A percentile compares a stretch with the other conserved stretches of the same genome.
These are phyloP conservation scores for Electrophaes corylata DNA, from an alignment of 2,888 invertebrate genomes.

Conservation along the genomic window DNA sequence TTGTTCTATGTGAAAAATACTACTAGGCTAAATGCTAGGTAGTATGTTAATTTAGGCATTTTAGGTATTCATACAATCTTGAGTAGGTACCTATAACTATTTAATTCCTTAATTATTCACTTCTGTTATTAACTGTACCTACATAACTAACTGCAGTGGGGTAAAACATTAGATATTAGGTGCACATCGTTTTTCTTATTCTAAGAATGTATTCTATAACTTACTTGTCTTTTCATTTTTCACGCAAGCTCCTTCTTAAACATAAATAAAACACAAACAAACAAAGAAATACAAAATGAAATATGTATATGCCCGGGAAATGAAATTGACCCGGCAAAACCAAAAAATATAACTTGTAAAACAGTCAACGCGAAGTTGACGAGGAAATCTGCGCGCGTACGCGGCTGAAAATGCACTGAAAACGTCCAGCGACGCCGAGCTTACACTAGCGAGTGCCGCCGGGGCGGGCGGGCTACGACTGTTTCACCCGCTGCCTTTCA, in stretches of 20 bases:
- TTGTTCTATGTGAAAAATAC: no score
- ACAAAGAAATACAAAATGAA: not conserved
- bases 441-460: slow-evolving; percentile 8
- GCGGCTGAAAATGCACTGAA: slow-evolving; percentile 34
- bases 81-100: no score
- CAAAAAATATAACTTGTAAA: slow-evolving; percentile 13
- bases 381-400: slow-evolving; percentile 27
- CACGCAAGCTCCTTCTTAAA: not conserved
- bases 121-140: no score
- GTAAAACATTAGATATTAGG: no score
- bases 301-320: not conserved
- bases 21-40: no score
- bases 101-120: no score
- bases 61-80: no score
- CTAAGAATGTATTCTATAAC: not conserved
- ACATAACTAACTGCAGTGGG: no score
- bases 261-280: not conserved
- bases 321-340: not conserved
- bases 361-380: slow-evolving; percentile 26
- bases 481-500: not conserved
- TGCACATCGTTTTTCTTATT: no score
- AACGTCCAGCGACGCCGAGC: slow-evolving; percentile 10
- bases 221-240: not conserved
- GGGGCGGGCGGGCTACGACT: not conserved
- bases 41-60: no score